phyloP scores from a whole-genome alignment of 2,797 vertebrate species.

The Acomys russatus region DNA sequence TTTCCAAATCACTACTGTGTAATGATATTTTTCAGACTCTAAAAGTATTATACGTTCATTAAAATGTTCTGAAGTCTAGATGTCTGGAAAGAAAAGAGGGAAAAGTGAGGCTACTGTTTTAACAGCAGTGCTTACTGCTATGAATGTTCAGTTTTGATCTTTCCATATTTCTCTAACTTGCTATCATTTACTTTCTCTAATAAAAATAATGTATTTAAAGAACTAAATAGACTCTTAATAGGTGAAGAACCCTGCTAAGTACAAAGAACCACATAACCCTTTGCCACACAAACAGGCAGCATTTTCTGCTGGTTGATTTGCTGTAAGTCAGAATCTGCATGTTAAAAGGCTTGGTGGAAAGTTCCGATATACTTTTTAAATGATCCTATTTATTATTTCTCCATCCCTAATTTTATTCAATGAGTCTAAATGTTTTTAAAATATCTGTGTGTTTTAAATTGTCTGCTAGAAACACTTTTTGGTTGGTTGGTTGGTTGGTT shows the following conservation, averaged over 20 bases:
- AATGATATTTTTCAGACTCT: slow-evolving; percentile 20
- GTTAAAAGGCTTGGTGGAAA: slow-evolving; percentile 8
- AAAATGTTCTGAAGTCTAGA: slow-evolving; percentile 35
- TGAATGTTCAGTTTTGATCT: slow-evolving; percentile 52
- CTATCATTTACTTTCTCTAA: slow-evolving; percentile 31
- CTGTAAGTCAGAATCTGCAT: slow-evolving; percentile 20
- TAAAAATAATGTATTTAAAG: not conserved
- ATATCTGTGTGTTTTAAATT: slow-evolving; percentile 20
- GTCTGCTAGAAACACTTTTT: not conserved
- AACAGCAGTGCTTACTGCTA: not conserved
- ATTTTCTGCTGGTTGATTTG: not conserved
- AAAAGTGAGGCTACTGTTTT: not conserved
- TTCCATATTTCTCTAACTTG: slow-evolving; percentile 25
- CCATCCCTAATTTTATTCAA: not conserved
- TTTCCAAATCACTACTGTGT: slow-evolving; percentile 32
- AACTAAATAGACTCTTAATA: slow-evolving; percentile 41
- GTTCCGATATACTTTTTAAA: not conserved
- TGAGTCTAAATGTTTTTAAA: slow-evolving; percentile 18
- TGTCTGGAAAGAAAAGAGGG: not conserved
- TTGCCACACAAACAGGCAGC: slow-evolving; percentile 39
- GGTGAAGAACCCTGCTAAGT: not conserved
- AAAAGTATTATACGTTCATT: not conserved
- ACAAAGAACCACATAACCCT: slow-evolving; percentile 5
- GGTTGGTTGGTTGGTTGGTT: too few relatives aligned
- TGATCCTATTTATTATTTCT: slow-evolving; percentile 5